These are phyloP conservation scores for Microcebus lehilahytsara DNA, from an alignment of 2,113 vertebrate genomes.

Conservation along the genomic window DNA sequence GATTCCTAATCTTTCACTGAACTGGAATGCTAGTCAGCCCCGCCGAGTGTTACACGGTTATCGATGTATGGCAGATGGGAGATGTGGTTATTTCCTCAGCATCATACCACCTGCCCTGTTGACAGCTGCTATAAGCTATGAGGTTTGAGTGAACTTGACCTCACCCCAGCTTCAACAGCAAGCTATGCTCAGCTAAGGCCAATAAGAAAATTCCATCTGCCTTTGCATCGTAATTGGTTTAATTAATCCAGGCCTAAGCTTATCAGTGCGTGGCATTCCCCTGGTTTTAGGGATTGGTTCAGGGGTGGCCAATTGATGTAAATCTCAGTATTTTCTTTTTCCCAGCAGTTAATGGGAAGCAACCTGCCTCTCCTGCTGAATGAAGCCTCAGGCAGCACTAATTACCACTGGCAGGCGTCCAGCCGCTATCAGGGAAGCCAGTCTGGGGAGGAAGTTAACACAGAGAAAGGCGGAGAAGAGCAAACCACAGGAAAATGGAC, in stretches of 20 bases:
- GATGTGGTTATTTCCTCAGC: background rate
- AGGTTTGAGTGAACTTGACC: background rate
- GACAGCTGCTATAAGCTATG: background rate
- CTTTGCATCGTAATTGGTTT: conserved; percentile 56
- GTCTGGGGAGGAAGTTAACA: conserved; percentile 21
- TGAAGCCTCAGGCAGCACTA: conserved; percentile 56
- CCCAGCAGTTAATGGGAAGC: conserved; percentile 66
- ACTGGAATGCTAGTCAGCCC: background rate
- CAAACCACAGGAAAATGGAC: background rate
- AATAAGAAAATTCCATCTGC: conserved; percentile 42
- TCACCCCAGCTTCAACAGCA: background rate
- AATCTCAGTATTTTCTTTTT: conserved; percentile 60
- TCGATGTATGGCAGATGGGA: background rate
- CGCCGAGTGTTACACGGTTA: background rate
- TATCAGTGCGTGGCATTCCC: conserved; percentile 39
- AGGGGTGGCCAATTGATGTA: conserved; percentile 63
- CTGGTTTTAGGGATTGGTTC: conserved; percentile 57
- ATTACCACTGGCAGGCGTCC: conserved; percentile 70
- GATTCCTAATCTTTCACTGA: background rate
- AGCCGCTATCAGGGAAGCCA: conserved; percentile 32
- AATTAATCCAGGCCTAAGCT: conserved; percentile 64
- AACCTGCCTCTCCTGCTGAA: conserved; percentile 63
- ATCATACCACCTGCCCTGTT: background rate
- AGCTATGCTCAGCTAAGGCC: background rate
- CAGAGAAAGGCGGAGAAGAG: background rate